Conservation (phyloP, 1,140 invertebrate species). For the Magallana gigas region DNA sequence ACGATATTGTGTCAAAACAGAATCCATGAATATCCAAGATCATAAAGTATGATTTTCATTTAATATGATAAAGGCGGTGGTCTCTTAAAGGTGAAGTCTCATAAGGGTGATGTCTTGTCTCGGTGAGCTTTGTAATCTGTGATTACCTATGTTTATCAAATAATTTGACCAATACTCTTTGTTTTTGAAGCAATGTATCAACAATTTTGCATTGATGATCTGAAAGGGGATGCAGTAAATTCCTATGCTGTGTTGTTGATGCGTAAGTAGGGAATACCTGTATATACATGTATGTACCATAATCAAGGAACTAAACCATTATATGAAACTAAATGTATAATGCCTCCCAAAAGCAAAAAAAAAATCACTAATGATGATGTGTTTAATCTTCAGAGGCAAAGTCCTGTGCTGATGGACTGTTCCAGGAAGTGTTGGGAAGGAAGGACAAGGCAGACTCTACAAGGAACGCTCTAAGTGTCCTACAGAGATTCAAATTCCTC, state of each 20-base stretch:
- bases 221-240: slow-evolving; percentile 72
- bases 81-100: no score
- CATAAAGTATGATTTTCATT: no score
- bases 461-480: slow-evolving; percentile 93
- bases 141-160: no score
- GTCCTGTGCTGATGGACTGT: slow-evolving; percentile 93
- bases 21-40: no score
- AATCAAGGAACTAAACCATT: background rate
- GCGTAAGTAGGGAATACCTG: slow-evolving; percentile 67
- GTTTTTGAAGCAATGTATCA: slow-evolving; percentile 71
- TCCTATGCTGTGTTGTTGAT: slow-evolving; percentile 76
- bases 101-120: no score
- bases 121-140: no score
- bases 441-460: slow-evolving; percentile 98
- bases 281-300: background rate
- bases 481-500: slow-evolving; percentile 93
- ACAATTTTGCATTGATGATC: slow-evolving; percentile 73
- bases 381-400: slow-evolving; percentile 86
- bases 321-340: background rate
- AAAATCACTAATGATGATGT: background rate
- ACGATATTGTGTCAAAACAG: no score
- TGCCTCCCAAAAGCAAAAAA: background rate
- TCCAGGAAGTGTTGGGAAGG: slow-evolving; percentile 94
- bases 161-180: background rate
- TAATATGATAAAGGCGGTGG: no score